Evolutionary conservation across 2,797 vertebrate genomes (phyloP).

Genomic region (Semaprochilodus insignis): DNA sequence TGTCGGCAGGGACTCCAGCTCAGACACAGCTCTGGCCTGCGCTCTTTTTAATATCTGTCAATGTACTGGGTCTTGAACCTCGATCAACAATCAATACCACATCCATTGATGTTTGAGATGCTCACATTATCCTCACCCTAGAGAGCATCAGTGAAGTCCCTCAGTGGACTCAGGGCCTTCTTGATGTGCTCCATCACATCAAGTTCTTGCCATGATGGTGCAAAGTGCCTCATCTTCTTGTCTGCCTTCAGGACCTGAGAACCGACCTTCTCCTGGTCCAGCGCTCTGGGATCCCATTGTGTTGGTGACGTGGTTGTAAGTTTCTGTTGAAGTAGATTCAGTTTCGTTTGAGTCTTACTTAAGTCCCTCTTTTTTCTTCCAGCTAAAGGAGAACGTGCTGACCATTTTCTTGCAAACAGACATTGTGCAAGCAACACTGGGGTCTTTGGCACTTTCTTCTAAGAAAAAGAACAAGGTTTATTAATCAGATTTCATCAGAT

Average conservation of each 20-base stretch:
- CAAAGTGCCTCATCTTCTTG: conserved; percentile 5
- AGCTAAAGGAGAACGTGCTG: background rate
- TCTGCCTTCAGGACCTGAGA: conserved; percentile 25
- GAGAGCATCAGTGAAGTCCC: conserved; percentile 5
- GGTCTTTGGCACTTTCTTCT: conserved; percentile 5
- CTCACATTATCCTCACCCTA: conserved; percentile 8
- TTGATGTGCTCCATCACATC: conserved; percentile 18
- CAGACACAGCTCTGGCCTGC: conserved; percentile 22
- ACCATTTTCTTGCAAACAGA: background rate
- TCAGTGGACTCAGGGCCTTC: conserved; percentile 1
- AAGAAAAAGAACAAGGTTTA: background rate
- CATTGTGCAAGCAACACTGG: background rate
- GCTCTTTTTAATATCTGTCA: background rate
- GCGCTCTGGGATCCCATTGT: conserved; percentile 2
- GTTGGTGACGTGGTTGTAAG: background rate
- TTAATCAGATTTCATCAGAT: too few relatives aligned
- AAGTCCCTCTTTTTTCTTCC: background rate
- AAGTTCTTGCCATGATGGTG: conserved; percentile 3
- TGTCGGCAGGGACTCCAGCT: conserved; percentile 24
- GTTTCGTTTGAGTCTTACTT: background rate
- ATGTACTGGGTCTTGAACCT: conserved; percentile 21
- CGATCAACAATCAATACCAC: conserved; percentile 22
- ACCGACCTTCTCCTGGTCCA: background rate
- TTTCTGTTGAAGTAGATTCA: conserved; percentile 12
- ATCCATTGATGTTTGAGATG: background rate